Evolutionary conservation across 2,797 vertebrate species (phyloP).

Genomic region (Champsocephalus gunnari): DNA sequence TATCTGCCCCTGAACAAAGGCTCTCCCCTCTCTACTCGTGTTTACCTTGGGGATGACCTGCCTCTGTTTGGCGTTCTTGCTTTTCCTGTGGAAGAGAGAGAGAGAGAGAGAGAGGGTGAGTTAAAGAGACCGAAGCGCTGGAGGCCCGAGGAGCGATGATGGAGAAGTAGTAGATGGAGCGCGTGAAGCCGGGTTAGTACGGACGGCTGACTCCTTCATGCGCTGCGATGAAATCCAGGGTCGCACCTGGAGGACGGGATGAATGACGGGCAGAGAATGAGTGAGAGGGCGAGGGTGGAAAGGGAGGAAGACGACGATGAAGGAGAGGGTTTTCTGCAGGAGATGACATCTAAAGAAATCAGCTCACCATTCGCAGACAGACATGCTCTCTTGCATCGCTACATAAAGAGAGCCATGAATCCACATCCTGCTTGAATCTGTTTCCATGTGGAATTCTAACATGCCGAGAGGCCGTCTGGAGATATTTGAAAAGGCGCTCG

Average conservation of each 20-base stretch:
- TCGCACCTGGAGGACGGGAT: conserved; percentile 65
- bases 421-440: not conserved
- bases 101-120: conserved; percentile 44
- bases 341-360: conserved; percentile 44
- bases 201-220: conserved; percentile 69
- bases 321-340: conserved; percentile 23
- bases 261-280: conserved; percentile 29
- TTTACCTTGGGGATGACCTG: conserved; percentile 97
- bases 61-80: conserved; percentile 90
- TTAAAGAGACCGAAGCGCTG: conserved; percentile 53
- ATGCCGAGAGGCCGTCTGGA: conserved; percentile 47
- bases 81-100: conserved; percentile 87
- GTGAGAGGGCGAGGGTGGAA: not conserved
- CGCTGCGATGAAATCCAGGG: conserved; percentile 59
- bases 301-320: not conserved
- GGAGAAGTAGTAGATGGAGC: conserved; percentile 26
- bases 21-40: not conserved
- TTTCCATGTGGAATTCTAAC: conserved; percentile 15
- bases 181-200: conserved; percentile 68
- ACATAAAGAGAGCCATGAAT: not conserved
- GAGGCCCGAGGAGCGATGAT: not conserved
- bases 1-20: not conserved
- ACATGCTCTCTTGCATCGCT: conserved; percentile 29
- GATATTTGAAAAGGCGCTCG: conserved; percentile 35
- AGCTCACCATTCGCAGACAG: conserved; percentile 40